A percentile compares a stretch with the other conserved stretches of the same genome.
Conservation (phyloP, 30 jellyfish, hydroid and myxozoan genomes). For the Hydractinia echinata region DNA sequence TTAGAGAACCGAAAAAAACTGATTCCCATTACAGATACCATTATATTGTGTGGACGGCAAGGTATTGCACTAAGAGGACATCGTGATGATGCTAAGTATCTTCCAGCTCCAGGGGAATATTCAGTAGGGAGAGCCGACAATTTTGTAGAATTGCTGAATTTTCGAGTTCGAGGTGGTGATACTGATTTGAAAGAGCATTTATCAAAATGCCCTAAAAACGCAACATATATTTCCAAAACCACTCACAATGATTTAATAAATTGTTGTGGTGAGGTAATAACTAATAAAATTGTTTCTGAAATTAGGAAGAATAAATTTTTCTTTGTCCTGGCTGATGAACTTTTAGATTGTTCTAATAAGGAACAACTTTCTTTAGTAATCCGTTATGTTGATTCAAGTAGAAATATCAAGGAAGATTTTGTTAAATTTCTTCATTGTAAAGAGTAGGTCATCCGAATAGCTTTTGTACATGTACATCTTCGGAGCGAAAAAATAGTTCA, state of each 20-base stretch:
- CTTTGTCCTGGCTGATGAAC: slow-evolving; percentile 49
- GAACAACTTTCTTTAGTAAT: slow-evolving; percentile 43
- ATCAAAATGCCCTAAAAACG: slow-evolving; percentile 40
- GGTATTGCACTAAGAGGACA: slow-evolving; percentile 47
- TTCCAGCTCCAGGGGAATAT: not conserved
- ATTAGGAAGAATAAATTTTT: slow-evolving; percentile 24
- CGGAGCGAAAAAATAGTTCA: too few relatives aligned
- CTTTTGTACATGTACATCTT: too few relatives aligned
- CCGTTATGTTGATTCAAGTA: slow-evolving; percentile 16
- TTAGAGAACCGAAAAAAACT: slow-evolving; percentile 30
- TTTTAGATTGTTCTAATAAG: slow-evolving; percentile 30
- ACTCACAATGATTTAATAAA: slow-evolving; percentile 40
- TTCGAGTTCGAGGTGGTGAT: slow-evolving; percentile 49
- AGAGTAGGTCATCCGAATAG: too few relatives aligned
- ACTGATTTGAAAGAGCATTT: slow-evolving; percentile 32
- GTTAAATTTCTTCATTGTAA: slow-evolving; percentile 22
- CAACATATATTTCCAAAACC: slow-evolving; percentile 54
- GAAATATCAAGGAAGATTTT: slow-evolving; percentile 29
- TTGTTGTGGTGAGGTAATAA: slow-evolving; percentile 33
- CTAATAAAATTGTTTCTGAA: slow-evolving; percentile 4
- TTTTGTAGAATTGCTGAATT: slow-evolving; percentile 49
- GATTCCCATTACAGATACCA: slow-evolving; percentile 43
- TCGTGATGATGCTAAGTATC: slow-evolving; percentile 2
- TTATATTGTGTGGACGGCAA: slow-evolving; percentile 38
- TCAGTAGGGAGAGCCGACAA: not conserved